Base-by-base conservation (phyloP, 2,113 vertebrate genomes). In the Nipponia nippon region DNA sequence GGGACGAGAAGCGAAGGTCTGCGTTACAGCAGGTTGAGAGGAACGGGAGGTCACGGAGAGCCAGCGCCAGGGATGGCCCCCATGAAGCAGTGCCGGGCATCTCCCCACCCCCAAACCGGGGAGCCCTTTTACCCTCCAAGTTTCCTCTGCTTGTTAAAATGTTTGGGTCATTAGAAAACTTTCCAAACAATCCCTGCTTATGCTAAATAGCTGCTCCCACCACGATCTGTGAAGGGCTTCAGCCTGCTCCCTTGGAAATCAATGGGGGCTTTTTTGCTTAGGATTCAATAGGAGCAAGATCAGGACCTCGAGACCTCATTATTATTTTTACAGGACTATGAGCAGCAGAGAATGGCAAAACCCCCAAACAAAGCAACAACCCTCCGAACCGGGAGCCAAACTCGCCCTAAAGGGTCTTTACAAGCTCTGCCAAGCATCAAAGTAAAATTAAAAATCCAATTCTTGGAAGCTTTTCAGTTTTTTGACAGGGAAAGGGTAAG, bases 81-180 rank as follows among this genome's bases (percentile, higher is more conserved):
- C 50, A 4, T 2, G 32, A 49, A 77, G 42, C 32, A 13, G 42
- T 22, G 9, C 10, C 2, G 4, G 44, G 32, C 50, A 53, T 11
- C 63, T 73, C 58, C 42, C 67, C 79, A 78, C 81, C 84, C 83
- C 63, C 93, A 52, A 76, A 90, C 44, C 7, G 0, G 61, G 62
- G 38, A 90, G 79, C n/a, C 44, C 40, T 93, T 96, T 90, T 71
- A 71, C 66, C 42, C 3, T 0, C 17, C 2, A 47, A 67, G 82
- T 90, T 89, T 90, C 75, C 83, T 94, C 82, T 70, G 87, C 93
- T 93, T 95, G 90, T 95, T 93, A 93, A 94, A 96, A 94, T 92
- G 93, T 95, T 97, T 95, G 87, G 76, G 80, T 96, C 83, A 90
- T 96, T 94, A 96, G 83, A 96, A 93, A 85, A 90, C 90, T 90